These are phyloP conservation scores for Dendrolimus punctatus DNA, from an alignment of 1,140 invertebrate species.

Conservation along the genomic window DNA sequence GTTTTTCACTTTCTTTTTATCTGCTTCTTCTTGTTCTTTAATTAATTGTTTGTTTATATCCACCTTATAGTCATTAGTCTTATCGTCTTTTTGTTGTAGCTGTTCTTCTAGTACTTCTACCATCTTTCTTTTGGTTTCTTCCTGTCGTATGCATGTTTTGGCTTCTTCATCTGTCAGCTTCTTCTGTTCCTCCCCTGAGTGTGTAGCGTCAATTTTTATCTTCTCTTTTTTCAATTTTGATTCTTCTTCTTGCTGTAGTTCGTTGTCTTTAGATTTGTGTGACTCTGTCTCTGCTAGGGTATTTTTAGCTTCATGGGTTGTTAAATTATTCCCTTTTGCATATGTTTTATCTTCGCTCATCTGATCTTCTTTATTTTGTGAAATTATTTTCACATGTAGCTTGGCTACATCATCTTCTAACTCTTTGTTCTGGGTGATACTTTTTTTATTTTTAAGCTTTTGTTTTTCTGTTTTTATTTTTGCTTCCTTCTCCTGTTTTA, in stretches of 20 bases:
- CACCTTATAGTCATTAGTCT: too few relatives aligned
- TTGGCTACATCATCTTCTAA: too few relatives aligned
- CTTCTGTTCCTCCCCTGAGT: too few relatives aligned
- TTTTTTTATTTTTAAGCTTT: neutral
- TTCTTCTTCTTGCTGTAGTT: conserved; percentile 23
- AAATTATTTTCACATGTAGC: too few relatives aligned
- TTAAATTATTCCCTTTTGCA: neutral
- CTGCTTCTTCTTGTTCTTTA: conserved; percentile 19
- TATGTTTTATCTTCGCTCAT: neutral
- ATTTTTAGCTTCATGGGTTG: conserved; percentile 3
- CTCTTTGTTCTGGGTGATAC: neutral
- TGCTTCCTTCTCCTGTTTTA: too few relatives aligned
- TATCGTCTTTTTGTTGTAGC: neutral
- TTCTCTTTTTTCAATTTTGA: conserved; percentile 13
- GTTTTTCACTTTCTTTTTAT: conserved; percentile 21
- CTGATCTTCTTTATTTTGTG: neutral
- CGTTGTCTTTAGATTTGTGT: neutral
- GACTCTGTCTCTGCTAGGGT: conserved; percentile 20
- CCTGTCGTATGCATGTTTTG: conserved; percentile 15
- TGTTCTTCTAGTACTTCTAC: conserved; percentile 14
- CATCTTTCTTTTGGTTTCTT: conserved; percentile 13
- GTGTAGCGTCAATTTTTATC: conserved; percentile 16
- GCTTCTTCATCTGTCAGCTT: conserved; percentile 11
- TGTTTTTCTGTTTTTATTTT: neutral
- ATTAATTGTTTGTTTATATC: conserved; percentile 6